A percentile compares a stretch with the other conserved stretches of the same genome.
Evolutionary conservation across 2,797 vertebrate genomes (phyloP).

Genomic region (Geotria australis): DNA sequence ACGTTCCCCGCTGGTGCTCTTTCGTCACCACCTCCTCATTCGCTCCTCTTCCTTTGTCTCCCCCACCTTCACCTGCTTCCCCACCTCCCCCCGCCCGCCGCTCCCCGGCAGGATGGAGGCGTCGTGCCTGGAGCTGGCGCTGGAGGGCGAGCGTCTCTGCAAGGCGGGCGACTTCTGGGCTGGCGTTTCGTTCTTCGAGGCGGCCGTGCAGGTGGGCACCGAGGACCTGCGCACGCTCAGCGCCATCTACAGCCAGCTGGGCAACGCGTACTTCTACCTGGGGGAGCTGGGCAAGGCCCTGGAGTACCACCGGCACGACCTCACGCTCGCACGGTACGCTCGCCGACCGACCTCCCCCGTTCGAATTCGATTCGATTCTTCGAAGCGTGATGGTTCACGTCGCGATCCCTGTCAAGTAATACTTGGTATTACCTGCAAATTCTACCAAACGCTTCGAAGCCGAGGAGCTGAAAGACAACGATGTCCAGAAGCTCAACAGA

Average conservation of each 20-base stretch:
- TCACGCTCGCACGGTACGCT: slow-evolving; percentile 71
- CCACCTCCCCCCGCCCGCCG: background rate
- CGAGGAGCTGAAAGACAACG: no score
- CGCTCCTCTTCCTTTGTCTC: no score
- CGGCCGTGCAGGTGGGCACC: slow-evolving; percentile 83
- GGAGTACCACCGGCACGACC: slow-evolving; percentile 81
- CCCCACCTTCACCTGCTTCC: no score
- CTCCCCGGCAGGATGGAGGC: slow-evolving; percentile 57
- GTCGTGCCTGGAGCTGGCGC: slow-evolving; percentile 74
- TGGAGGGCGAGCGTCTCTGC: slow-evolving; percentile 86
- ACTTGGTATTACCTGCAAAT: no score
- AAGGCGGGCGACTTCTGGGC: slow-evolving; percentile 61
- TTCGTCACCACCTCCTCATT: no score
- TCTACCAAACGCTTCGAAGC: no score
- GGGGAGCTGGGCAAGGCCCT: slow-evolving; percentile 64
- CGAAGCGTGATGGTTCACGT: no score
- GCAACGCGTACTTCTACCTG: slow-evolving; percentile 92
- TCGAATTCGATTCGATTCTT: no score
- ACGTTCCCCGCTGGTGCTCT: no score
- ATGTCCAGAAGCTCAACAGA: no score
- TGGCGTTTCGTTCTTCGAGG: slow-evolving; percentile 83
- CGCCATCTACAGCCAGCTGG: slow-evolving; percentile 91
- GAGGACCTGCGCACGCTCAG: slow-evolving; percentile 86
- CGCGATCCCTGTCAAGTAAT: no score
- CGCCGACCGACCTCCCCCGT: no score